phyloP scores from a whole-genome alignment of 1,140 invertebrate species.

The Acromyrmex heyeri region DNA sequence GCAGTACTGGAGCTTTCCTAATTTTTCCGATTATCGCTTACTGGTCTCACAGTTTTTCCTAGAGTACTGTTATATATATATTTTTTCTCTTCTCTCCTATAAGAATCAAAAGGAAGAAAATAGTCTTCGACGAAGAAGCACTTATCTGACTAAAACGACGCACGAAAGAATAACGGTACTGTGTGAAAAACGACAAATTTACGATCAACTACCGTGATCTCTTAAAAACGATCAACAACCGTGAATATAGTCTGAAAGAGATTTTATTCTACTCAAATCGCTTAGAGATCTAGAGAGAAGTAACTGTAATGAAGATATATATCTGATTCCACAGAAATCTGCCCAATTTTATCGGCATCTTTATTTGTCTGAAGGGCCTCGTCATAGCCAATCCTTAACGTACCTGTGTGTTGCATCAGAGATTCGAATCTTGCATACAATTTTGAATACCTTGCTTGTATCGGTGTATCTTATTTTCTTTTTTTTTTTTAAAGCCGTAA shows the following conservation, averaged over 20 bases:
- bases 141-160: slow-evolving; percentile 41
- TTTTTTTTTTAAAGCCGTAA: neutral
- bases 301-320: slow-evolving; percentile 37
- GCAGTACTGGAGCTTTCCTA: slow-evolving; percentile 15
- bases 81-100: neutral
- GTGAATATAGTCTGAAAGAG: slow-evolving; percentile 17
- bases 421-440: slow-evolving; percentile 12
- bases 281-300: slow-evolving; percentile 15
- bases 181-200: slow-evolving; percentile 77
- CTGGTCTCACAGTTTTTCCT: slow-evolving; percentile 19
- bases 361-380: slow-evolving; percentile 22
- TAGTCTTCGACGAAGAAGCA: slow-evolving; percentile 63
- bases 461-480: neutral
- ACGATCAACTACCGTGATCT: slow-evolving; percentile 64
- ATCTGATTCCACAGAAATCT: slow-evolving; percentile 27
- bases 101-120: slow-evolving; percentile 40
- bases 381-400: neutral
- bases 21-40: slow-evolving; percentile 48
- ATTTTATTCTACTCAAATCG: slow-evolving; percentile 8
- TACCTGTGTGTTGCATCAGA: neutral
- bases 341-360: slow-evolving; percentile 9
- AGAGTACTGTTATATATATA: slow-evolving; percentile 40
- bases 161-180: slow-evolving; percentile 76
- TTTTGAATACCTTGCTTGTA: slow-evolving; percentile 3
- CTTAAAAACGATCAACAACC: slow-evolving; percentile 22